Conservation (phyloP, 2,797 vertebrate genomes). For the Poecilia wingei region DNA sequence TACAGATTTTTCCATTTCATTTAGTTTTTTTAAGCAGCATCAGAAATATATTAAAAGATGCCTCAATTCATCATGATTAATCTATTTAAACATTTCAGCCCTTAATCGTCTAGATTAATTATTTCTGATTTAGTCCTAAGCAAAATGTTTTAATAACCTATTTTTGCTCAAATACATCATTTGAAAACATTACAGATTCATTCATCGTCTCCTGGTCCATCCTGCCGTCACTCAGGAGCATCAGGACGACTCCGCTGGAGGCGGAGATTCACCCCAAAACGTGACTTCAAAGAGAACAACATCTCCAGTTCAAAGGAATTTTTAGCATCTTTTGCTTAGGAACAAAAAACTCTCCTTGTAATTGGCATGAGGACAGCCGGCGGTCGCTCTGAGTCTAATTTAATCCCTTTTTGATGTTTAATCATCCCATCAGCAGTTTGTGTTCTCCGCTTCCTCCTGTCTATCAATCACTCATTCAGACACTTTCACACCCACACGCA, state of each 20-base stretch:
- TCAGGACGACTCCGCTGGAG: neutral
- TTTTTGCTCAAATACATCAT: neutral
- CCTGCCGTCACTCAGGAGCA: neutral
- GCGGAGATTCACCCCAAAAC: neutral
- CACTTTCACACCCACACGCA: constrained; percentile 51
- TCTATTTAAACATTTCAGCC: too few species aligned
- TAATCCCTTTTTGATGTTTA: constrained; percentile 2
- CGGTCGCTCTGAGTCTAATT: neutral
- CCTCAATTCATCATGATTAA: too few species aligned
- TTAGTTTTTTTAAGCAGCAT: too few species aligned
- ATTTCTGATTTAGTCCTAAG: neutral
- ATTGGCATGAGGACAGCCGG: neutral
- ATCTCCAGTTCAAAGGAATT: neutral
- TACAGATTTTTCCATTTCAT: too few species aligned
- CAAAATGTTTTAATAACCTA: neutral
- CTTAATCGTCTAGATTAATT: neutral
- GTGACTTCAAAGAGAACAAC: neutral
- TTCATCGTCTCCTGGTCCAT: neutral
- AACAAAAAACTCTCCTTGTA: neutral
- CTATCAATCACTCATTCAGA: constrained; percentile 58
- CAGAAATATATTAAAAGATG: too few species aligned
- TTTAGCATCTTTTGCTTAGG: neutral
- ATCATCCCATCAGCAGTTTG: constrained; percentile 42
- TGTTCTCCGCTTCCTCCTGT: constrained; percentile 38
- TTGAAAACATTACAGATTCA: neutral